phyloP scores from a whole-genome alignment of 2,113 vertebrate genomes.

The Mus spicilegus region DNA sequence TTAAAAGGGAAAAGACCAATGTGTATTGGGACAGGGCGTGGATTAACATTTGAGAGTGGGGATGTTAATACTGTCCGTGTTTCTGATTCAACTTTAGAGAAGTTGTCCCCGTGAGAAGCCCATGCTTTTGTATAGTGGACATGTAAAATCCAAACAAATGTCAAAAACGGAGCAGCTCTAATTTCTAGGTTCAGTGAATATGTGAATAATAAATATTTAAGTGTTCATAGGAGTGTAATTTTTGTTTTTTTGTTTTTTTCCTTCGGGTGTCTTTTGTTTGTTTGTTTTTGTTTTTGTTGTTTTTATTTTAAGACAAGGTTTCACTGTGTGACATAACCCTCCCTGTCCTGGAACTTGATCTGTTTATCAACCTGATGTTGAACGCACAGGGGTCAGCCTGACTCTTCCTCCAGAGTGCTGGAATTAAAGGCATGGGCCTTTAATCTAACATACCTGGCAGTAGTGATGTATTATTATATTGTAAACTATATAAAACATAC shows the following conservation, averaged over 20 bases:
- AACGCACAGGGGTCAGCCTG: background rate
- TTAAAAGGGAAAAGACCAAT: background rate
- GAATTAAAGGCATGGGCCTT: background rate
- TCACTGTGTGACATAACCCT: background rate
- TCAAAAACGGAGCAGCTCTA: background rate
- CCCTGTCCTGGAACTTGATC: background rate
- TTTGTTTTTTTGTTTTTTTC: background rate
- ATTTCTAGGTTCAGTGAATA: constrained; percentile 1
- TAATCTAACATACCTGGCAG: background rate
- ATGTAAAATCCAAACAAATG: background rate
- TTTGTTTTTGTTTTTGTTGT: background rate
- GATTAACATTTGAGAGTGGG: background rate
- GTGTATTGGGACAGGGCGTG: fast-evolving
- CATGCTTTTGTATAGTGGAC: too few relatives aligned
- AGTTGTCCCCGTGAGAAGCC: background rate
- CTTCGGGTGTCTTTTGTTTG: background rate
- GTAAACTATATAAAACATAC: background rate
- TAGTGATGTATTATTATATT: background rate
- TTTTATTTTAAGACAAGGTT: background rate
- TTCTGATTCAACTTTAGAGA: background rate
- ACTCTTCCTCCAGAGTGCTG: background rate
- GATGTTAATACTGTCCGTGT: fast-evolving
- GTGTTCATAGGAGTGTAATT: background rate
- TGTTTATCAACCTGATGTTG: background rate
- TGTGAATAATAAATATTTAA: background rate